Conservation (phyloP, 2,888 invertebrate genomes). For the Trimorus sp. region DNA sequence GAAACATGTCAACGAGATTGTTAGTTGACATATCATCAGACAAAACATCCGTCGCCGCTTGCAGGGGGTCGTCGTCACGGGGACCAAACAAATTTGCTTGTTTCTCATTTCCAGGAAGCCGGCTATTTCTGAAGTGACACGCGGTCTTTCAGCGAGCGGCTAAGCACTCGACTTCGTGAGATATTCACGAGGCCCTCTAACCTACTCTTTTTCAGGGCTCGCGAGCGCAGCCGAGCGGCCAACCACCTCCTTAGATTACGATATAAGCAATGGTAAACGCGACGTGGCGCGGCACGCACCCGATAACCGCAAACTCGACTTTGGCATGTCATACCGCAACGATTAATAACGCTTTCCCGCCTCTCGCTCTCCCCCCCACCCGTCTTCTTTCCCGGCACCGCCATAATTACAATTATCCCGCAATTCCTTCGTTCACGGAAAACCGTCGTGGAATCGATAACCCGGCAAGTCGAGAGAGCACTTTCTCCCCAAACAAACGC, state of each 20-base stretch:
- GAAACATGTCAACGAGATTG: conserved; percentile 48
- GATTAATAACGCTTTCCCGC: conserved; percentile 54
- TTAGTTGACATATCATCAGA: conserved; percentile 27
- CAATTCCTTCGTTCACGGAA: conserved; percentile 31
- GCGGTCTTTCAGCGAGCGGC: conserved; percentile 61
- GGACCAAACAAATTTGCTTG: conserved; percentile 51
- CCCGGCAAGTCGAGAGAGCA: conserved; percentile 10
- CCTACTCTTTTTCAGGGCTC: conserved; percentile 74
- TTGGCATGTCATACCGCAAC: conserved; percentile 61
- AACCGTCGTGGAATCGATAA: conserved; percentile 42
- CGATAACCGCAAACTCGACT: conserved; percentile 68
- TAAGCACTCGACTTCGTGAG: conserved; percentile 73
- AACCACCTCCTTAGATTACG: conserved; percentile 78
- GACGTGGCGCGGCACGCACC: conserved; percentile 74
- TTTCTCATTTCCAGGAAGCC: conserved; percentile 60
- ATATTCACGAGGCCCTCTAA: conserved; percentile 75
- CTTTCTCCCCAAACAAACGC: conserved; percentile 18
- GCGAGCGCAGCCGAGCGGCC: conserved; percentile 73
- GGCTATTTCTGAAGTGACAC: conserved; percentile 46
- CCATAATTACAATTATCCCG: conserved; percentile 46
- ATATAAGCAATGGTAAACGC: conserved; percentile 76
- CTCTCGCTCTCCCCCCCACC: conserved; percentile 7
- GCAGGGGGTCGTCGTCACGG: neutral
- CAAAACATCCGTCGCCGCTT: conserved; percentile 6
- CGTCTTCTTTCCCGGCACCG: no score